Conservation (phyloP, 2,113 vertebrate genomes). For the Callaeas wilsoni region DNA sequence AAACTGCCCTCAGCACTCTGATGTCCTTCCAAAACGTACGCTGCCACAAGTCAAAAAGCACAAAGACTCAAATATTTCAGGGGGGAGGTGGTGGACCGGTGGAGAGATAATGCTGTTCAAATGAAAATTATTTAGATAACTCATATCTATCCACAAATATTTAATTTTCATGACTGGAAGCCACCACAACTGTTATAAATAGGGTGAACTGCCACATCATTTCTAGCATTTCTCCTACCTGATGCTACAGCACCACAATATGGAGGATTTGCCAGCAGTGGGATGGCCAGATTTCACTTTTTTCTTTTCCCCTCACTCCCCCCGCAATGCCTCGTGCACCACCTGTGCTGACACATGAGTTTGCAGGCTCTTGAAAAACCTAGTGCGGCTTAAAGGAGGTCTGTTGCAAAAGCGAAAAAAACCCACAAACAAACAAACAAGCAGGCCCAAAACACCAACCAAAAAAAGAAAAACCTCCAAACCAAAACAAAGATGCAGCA, state of each 20-base stretch:
- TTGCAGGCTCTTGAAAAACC: background rate
- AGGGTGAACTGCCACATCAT: background rate
- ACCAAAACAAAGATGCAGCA: background rate
- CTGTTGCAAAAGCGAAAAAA: background rate
- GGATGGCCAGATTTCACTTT: background rate
- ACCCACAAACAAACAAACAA: background rate
- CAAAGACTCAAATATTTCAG: background rate
- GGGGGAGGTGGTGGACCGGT: background rate
- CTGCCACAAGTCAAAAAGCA: background rate
- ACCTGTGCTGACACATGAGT: background rate
- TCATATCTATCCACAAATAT: background rate
- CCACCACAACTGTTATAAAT: background rate
- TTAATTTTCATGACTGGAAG: background rate
- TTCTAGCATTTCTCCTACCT: background rate
- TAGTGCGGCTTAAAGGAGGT: background rate
- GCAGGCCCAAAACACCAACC: background rate
- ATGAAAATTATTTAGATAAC: background rate
- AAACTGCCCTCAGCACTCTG: slow-evolving; percentile 14
- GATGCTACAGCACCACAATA: background rate
- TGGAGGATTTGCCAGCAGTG: background rate
- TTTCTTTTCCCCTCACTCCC: background rate
- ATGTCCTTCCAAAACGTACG: background rate
- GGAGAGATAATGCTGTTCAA: background rate
- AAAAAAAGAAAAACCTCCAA: background rate
- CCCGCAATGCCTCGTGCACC: rapidly evolving